A percentile compares a stretch with the other conserved stretches of the same genome.
phyloP scores from a whole-genome alignment of 2,113 vertebrate species.

The Naja naja region DNA sequence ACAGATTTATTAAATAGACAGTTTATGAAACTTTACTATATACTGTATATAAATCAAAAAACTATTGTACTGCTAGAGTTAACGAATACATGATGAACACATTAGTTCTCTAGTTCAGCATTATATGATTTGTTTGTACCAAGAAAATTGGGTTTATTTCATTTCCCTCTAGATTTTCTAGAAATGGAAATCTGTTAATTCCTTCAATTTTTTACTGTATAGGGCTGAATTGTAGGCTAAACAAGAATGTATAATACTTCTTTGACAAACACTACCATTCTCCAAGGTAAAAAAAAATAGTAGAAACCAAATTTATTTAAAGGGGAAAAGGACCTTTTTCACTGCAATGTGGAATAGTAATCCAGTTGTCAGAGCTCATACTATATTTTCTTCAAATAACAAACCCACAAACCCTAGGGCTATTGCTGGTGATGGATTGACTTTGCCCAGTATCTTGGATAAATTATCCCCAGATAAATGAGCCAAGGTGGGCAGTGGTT shows the following conservation, averaged over 20 bases:
- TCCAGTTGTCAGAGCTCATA: conserved; percentile 16
- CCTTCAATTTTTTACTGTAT: neutral
- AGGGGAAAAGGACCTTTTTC: neutral
- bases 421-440: conserved; percentile 9
- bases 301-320: accelerated
- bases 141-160: neutral
- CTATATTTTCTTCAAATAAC: conserved; percentile 40
- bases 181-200: conserved; percentile 1
- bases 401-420: conserved; percentile 22
- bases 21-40: neutral
- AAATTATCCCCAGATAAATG: conserved; percentile 44
- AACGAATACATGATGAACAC: neutral
- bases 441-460: conserved; percentile 52
- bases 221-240: neutral
- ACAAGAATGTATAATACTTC: neutral
- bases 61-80: neutral
- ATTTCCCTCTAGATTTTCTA: neutral
- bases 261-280: neutral
- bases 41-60: neutral
- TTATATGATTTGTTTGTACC: neutral
- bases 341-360: conserved; percentile 7
- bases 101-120: neutral
- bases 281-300: neutral
- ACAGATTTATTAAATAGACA: neutral
- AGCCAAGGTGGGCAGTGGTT: too few relatives aligned